These are phyloP conservation scores for Dallia pectoralis DNA, from an alignment of 2,797 vertebrate species.

Conservation along the genomic window DNA sequence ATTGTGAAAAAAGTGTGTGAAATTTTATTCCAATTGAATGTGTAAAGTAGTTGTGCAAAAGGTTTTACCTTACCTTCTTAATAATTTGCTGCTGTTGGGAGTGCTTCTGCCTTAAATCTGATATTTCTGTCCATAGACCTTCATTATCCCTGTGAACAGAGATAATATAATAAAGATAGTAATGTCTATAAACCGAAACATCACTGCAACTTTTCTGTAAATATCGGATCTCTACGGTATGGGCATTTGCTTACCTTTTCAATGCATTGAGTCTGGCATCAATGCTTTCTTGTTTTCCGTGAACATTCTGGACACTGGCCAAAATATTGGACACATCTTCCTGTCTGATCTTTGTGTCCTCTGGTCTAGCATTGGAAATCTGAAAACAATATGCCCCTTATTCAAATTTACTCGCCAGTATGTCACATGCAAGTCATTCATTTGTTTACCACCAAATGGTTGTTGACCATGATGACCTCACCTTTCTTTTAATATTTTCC, in stretches of 20 bases:
- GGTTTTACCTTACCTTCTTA: conserved; percentile 78
- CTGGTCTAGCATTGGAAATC: conserved; percentile 90
- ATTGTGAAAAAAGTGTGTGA: background rate
- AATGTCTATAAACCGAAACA: background rate
- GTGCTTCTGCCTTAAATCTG: conserved; percentile 92
- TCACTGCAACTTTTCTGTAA: background rate
- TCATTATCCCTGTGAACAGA: conserved; percentile 85
- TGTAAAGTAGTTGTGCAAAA: background rate
- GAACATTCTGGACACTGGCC: conserved; percentile 87
- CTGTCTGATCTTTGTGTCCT: conserved; percentile 89
- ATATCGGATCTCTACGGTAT: background rate
- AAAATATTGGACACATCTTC: conserved; percentile 92
- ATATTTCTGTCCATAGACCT: conserved; percentile 91
- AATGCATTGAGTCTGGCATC: conserved; percentile 85
- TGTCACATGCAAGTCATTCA: background rate
- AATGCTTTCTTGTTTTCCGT: conserved; percentile 89
- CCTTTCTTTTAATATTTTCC: conserved; percentile 97
- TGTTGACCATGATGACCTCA: conserved; percentile 45
- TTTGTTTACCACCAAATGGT: background rate
- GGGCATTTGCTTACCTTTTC: conserved; percentile 79
- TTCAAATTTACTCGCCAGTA: background rate
- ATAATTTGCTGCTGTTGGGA: conserved; percentile 92
- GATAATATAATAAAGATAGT: background rate
- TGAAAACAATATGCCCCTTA: conserved; percentile 44
- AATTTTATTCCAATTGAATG: background rate